phyloP scores from a whole-genome alignment of 2,797 vertebrate genomes.

The Neostethus bicornis region DNA sequence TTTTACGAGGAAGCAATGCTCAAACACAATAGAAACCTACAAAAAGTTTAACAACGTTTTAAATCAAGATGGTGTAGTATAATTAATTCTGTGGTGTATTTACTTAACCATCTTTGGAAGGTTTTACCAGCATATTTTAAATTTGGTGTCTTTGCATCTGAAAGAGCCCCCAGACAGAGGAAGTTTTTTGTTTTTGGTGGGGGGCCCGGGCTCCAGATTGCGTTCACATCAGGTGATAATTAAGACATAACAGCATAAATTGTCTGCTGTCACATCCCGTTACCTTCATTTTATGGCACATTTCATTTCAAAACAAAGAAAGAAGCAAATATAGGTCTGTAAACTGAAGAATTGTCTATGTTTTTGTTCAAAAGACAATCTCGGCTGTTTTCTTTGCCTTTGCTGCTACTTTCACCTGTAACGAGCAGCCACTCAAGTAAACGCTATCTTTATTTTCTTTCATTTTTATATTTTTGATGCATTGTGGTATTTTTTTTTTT shows the following conservation, averaged over 20 bases:
- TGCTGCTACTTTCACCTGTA: slow-evolving; percentile 64
- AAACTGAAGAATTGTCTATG: too few species aligned
- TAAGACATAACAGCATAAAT: slow-evolving; percentile 84
- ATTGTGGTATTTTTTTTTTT: slow-evolving; percentile 42
- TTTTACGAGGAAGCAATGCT: too few species aligned
- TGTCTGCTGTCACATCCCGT: slow-evolving; percentile 80
- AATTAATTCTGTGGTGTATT: too few species aligned
- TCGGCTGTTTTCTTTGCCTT: too few species aligned
- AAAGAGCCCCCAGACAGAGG: too few species aligned
- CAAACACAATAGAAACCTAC: too few species aligned
- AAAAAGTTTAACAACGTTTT: too few species aligned
- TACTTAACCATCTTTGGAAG: too few species aligned
- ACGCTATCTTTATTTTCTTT: slow-evolving; percentile 57
- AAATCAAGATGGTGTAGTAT: too few species aligned
- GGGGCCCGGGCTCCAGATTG: slow-evolving; percentile 69
- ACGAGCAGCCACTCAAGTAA: slow-evolving; percentile 65
- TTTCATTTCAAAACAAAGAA: slow-evolving; percentile 47
- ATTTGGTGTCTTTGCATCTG: slow-evolving; percentile 35
- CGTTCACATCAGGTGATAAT: slow-evolving; percentile 82
- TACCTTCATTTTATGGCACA: slow-evolving; percentile 67
- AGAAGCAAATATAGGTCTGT: slow-evolving; percentile 6
- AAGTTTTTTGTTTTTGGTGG: slow-evolving; percentile 32
- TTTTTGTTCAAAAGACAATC: slow-evolving; percentile 20
- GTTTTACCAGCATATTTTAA: too few species aligned
- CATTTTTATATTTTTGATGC: background rate